phyloP scores from a whole-genome alignment of 2,888 invertebrate species.

The Blera fallax region DNA sequence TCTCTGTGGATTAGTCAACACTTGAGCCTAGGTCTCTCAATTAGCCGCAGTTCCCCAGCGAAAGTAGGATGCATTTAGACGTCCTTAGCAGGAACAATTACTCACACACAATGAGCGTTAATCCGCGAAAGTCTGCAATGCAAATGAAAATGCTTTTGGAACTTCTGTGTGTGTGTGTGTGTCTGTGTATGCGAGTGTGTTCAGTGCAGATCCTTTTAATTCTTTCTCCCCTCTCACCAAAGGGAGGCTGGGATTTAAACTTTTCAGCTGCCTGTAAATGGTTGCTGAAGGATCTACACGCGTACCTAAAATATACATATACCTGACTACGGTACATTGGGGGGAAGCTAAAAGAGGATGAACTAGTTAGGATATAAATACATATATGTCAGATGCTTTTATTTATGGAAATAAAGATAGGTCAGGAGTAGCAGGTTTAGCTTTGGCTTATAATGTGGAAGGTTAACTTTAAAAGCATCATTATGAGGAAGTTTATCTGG shows the following conservation, averaged over 20 bases:
- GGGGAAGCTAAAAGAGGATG: not conserved
- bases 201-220: constrained; percentile 8
- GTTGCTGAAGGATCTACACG: not conserved
- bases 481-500: no score
- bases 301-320: not conserved
- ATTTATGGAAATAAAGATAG: constrained; percentile 3
- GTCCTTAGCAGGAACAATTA: constrained; percentile 64
- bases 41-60: constrained; percentile 47
- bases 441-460: not conserved
- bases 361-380: not conserved
- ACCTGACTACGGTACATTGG: not conserved
- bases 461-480: not conserved
- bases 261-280: not conserved
- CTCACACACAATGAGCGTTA: constrained; percentile 67
- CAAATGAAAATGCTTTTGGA: constrained; percentile 53
- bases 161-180: not conserved
- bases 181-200: not conserved
- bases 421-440: not conserved
- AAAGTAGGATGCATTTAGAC: constrained; percentile 42
- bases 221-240: not conserved
- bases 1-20: constrained; percentile 67
- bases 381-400: not conserved
- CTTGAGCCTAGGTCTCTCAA: constrained; percentile 66
- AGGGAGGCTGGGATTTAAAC: constrained; percentile 26
- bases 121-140: constrained; percentile 68